Evolutionary conservation across 2,113 vertebrate genomes (phyloP).

Genomic region (Leucosticte australis): DNA sequence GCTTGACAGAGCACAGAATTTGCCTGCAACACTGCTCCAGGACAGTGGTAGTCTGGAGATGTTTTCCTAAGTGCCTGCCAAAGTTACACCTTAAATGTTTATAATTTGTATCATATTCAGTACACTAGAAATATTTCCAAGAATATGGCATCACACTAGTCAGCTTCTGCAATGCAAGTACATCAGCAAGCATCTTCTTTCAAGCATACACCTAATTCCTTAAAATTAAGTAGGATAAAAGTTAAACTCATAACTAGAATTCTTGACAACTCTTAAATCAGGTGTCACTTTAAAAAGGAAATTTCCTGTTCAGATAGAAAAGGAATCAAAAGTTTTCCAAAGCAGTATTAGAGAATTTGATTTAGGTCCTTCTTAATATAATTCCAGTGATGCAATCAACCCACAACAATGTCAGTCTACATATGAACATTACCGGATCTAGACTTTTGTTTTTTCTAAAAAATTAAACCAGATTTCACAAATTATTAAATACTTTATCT

Average conservation of each 20-base stretch:
- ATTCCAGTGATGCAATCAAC: not conserved
- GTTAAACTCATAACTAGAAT: not conserved
- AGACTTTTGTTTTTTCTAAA: not conserved
- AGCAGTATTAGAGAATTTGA: not conserved
- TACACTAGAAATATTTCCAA: not conserved
- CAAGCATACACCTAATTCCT: not conserved
- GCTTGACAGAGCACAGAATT: not conserved
- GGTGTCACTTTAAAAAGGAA: not conserved
- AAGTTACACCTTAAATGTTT: not conserved
- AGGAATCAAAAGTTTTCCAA: not conserved
- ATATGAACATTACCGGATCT: not conserved
- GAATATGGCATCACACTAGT: not conserved
- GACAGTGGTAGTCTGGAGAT: not conserved
- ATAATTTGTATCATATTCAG: not conserved
- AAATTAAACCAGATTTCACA: not conserved
- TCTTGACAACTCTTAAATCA: not conserved
- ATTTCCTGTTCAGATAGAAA: not conserved
- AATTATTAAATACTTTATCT: not conserved
- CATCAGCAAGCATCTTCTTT: not conserved
- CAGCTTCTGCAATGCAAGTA: not conserved
- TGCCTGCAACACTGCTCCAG: not conserved
- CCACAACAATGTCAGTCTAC: not conserved
- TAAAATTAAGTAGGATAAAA: not conserved
- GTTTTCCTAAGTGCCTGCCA: not conserved
- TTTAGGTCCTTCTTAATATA: not conserved